Evolutionary conservation across 2,888 invertebrate genomes (phyloP).

Genomic region (Hololepta plana): DNA sequence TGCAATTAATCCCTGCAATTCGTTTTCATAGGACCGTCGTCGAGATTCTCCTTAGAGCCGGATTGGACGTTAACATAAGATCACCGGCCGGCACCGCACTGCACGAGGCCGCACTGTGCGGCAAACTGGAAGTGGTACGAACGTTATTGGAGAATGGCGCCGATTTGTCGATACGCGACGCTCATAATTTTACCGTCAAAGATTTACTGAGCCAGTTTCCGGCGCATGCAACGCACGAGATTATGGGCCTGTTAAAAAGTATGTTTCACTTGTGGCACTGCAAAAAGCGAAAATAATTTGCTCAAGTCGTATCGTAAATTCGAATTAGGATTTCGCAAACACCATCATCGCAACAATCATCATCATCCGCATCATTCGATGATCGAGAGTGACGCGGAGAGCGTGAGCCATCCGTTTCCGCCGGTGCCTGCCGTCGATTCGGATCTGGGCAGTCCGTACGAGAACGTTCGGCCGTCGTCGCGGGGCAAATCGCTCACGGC

Average conservation of each 20-base stretch:
- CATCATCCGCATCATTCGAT: too few relatives aligned
- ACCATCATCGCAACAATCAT: too few relatives aligned
- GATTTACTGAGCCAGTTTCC: slow-evolving; percentile 76
- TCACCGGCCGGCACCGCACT: slow-evolving; percentile 79
- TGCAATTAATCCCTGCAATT: too few relatives aligned
- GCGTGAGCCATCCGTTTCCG: slow-evolving; percentile 36
- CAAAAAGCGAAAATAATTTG: too few relatives aligned
- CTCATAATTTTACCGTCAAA: slow-evolving; percentile 65
- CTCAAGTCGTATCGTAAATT: too few relatives aligned
- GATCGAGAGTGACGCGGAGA: slow-evolving; percentile 27
- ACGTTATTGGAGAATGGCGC: slow-evolving; percentile 66
- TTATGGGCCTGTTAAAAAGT: slow-evolving; percentile 72
- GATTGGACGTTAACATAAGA: slow-evolving; percentile 72
- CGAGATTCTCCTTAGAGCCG: slow-evolving; percentile 61
- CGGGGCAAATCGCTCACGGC: slow-evolving; percentile 27
- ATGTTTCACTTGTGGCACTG: too few relatives aligned
- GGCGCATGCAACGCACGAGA: slow-evolving; percentile 74
- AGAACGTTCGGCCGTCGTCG: slow-evolving; percentile 36
- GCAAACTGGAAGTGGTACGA: slow-evolving; percentile 74
- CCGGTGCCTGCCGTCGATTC: slow-evolving; percentile 44
- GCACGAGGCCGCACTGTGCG: slow-evolving; percentile 85
- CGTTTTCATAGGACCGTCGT: slow-evolving; percentile 51
- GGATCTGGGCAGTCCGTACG: slow-evolving; percentile 42
- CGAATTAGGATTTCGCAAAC: too few relatives aligned
- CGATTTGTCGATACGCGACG: slow-evolving; percentile 62